Evolutionary conservation across 2,797 vertebrate genomes (phyloP), one percentile per base, ranked within the genome.

Genomic region (Typhlichthys eigenmanni): DNA sequence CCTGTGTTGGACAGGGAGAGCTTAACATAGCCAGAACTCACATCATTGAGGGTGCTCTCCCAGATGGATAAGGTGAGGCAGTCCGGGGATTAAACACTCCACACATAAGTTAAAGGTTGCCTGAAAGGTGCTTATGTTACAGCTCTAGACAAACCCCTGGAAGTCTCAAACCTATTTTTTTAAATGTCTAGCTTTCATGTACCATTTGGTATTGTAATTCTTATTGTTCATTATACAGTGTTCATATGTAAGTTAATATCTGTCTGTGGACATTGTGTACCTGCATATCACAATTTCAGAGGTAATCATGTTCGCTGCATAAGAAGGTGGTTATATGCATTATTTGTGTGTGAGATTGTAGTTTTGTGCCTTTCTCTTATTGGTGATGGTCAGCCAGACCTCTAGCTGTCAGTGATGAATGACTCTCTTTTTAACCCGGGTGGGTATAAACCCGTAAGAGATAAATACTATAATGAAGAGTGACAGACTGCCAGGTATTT

Each of bases 321-420:
- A 29, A 4, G 24, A 29, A 29, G 24, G 24, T 29, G 24, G 24
- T 29, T 29, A 29, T 29, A 4, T 29, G 24, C 24, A 29, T 29
- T 43, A 9, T 43, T 7, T 43, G 38, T 43, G 38, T 89, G 86
- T 62, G 75, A 62, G 80, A 82, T 74, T 86, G 80, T 91, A 91
- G 80, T 74, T 68, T 64, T 78, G 62, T 72, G 76, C 75, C 72
- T 74, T 68, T 74, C 43, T 45, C 58, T 75, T 71, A 78, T 72
- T 83, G 79, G 75, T 84, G 78, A 90, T 92, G 89, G 88, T 94
- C 92, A 90, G 91, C 85, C 72, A 70, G 65, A 70, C 78, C 79
- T 77, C 64, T 79, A 66, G 58, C 60, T 78, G 72, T 62, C 68
- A 13, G 17, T 92, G 90, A 93, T 92, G 76, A 74, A 86, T 88